A percentile compares a stretch with the other conserved stretches of the same genome.
Evolutionary conservation across 2,797 vertebrate genomes (phyloP).

Genomic region (Cuculus canorus): DNA sequence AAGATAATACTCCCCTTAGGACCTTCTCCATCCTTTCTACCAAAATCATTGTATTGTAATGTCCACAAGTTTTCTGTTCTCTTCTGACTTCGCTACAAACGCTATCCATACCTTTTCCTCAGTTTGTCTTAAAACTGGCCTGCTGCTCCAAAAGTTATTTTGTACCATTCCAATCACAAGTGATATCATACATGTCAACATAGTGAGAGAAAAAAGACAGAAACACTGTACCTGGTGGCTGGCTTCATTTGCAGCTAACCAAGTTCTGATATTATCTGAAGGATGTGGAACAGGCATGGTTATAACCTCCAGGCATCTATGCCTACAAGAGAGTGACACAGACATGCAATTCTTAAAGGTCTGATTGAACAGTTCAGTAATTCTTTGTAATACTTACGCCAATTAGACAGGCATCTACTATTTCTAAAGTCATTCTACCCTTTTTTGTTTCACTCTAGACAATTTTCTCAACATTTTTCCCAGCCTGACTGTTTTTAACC

Average conservation of each 20-base stretch:
- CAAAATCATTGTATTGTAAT: neutral
- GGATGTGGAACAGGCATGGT: conserved; percentile 44
- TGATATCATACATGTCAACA: neutral
- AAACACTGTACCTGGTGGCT: conserved; percentile 14
- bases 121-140: neutral
- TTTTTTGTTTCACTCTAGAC: neutral
- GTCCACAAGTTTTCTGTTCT: neutral
- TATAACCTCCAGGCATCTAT: conserved; percentile 18
- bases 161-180: accelerated
- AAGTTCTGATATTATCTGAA: conserved; percentile 38
- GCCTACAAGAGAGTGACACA: neutral
- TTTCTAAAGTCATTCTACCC: neutral
- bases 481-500: neutral
- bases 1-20: neutral
- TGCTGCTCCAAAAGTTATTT: neutral
- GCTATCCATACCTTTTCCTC: neutral
- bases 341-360: neutral
- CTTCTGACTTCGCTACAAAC: neutral
- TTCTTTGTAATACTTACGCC: neutral
- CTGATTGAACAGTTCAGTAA: neutral
- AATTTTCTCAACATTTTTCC: neutral
- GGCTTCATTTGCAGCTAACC: conserved; percentile 32
- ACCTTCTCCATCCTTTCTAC: neutral
- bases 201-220: neutral
- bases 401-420: neutral